A percentile compares a stretch with the other conserved stretches of the same genome.
Conservation (phyloP, 2,797 vertebrate species). For the Acipenser ruthenus region DNA sequence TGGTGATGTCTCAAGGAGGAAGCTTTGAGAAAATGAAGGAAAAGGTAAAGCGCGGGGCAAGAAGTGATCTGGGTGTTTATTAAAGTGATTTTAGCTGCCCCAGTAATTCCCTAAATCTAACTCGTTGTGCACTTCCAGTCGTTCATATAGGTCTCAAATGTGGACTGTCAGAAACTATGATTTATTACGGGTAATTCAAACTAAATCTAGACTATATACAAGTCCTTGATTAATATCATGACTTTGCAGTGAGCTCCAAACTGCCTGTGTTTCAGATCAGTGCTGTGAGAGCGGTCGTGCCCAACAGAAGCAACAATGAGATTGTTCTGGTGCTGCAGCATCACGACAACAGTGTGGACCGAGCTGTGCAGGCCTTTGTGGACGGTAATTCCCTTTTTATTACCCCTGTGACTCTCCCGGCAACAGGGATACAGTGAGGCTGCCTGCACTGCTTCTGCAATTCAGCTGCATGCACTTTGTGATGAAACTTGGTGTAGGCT, state of each 20-base stretch:
- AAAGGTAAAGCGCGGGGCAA: constrained; percentile 62
- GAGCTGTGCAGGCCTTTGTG: constrained; percentile 86
- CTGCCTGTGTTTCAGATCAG: constrained; percentile 61
- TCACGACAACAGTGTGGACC: constrained; percentile 89
- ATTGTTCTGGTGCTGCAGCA: constrained; percentile 91
- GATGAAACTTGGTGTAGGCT: too few species aligned
- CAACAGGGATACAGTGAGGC: too few species aligned
- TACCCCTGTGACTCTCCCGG: too few species aligned
- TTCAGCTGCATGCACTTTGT: too few species aligned
- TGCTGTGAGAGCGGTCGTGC: constrained; percentile 83
- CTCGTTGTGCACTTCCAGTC: background rate
- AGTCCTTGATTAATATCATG: background rate
- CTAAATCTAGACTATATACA: background rate
- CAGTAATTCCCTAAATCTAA: background rate
- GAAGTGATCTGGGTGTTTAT: background rate
- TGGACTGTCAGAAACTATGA: background rate
- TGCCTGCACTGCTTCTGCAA: too few species aligned
- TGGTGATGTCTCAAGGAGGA: constrained; percentile 90
- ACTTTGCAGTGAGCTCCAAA: background rate
- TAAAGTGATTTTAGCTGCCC: background rate
- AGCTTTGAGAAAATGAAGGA: constrained; percentile 92
- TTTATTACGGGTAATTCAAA: background rate
- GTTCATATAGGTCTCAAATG: too few species aligned
- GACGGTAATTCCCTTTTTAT: constrained; percentile 64
- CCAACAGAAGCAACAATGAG: constrained; percentile 96